phyloP scores from a whole-genome alignment of 2,888 invertebrate genomes.

The Hypomecis punctinalis region DNA sequence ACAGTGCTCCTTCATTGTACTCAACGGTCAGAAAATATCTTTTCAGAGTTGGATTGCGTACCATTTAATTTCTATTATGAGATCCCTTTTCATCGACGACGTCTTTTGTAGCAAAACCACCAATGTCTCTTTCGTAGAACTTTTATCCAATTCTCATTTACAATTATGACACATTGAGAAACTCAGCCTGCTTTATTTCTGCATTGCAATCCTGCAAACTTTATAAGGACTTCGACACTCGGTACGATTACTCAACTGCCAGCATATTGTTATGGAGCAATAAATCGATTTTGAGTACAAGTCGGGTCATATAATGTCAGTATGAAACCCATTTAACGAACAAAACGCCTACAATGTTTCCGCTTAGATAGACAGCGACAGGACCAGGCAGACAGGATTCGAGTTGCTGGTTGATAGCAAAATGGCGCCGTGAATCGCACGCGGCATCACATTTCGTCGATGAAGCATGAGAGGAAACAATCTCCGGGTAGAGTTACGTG shows the following conservation, averaged over 20 bases:
- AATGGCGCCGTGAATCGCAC: conserved; percentile 48
- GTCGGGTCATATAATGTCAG: conserved; percentile 27
- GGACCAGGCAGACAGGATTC: conserved; percentile 33
- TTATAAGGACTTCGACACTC: conserved; percentile 5
- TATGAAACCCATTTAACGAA: conserved; percentile 37
- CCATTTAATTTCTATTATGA: no score
- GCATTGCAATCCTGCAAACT: not conserved
- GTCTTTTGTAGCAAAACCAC: no score
- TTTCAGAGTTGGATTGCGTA: no score
- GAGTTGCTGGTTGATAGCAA: conserved; percentile 48
- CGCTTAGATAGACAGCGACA: conserved; percentile 32
- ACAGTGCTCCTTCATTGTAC: not conserved
- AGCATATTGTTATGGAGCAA: conserved; percentile 12
- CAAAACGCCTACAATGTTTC: conserved; percentile 38
- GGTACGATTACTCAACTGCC: not conserved
- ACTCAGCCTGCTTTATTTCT: no score
- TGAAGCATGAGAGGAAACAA: conserved; percentile 70
- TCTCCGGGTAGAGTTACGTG: conserved; percentile 58
- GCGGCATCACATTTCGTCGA: conserved; percentile 68
- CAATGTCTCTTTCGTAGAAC: no score
- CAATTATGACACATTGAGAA: conserved; percentile 12
- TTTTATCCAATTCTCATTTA: not conserved
- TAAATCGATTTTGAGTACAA: conserved; percentile 19
- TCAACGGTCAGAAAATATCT: no score
- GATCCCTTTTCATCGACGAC: no score